These are phyloP conservation scores for Choristoneura fumiferana DNA, from an alignment of 1,140 invertebrate species.

Conservation along the genomic window DNA sequence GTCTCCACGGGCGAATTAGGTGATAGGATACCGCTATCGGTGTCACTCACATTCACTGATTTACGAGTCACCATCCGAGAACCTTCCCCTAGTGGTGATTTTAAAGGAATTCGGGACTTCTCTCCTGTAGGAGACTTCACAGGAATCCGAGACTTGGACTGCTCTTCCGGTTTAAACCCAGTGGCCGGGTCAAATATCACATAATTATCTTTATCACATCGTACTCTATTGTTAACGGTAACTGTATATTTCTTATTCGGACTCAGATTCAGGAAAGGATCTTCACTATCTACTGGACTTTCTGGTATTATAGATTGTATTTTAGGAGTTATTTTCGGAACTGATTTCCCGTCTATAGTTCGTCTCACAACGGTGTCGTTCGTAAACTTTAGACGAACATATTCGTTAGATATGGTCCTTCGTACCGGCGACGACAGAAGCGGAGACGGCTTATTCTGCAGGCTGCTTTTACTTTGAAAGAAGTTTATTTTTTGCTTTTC, in stretches of 20 bases:
- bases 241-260: slow-evolving; percentile 78
- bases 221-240: slow-evolving; percentile 71
- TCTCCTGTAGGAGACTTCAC: slow-evolving; percentile 46
- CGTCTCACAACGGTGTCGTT: slow-evolving; percentile 61
- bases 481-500: slow-evolving; percentile 72
- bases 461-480: slow-evolving; percentile 58
- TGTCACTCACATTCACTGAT: slow-evolving; percentile 75
- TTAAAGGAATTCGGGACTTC: slow-evolving; percentile 56
- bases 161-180: slow-evolving; percentile 58
- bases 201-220: slow-evolving; percentile 77
- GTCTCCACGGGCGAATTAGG: slow-evolving; percentile 77
- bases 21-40: slow-evolving; percentile 80
- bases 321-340: slow-evolving; percentile 69
- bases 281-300: slow-evolving; percentile 71
- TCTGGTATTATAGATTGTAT: slow-evolving; percentile 75
- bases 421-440: slow-evolving; percentile 60
- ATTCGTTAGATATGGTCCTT: slow-evolving; percentile 72
- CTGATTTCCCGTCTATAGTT: slow-evolving; percentile 64
- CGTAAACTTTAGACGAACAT: slow-evolving; percentile 68
- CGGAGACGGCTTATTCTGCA: slow-evolving; percentile 53
- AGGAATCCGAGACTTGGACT: slow-evolving; percentile 38
- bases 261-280: slow-evolving; percentile 69
- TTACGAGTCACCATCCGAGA: slow-evolving; percentile 38
- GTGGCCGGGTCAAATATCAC: slow-evolving; percentile 74
- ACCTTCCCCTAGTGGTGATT: slow-evolving; percentile 55